Evolutionary conservation across 2,113 vertebrate genomes (phyloP).

Genomic region (Trematocara unimaculatum): DNA sequence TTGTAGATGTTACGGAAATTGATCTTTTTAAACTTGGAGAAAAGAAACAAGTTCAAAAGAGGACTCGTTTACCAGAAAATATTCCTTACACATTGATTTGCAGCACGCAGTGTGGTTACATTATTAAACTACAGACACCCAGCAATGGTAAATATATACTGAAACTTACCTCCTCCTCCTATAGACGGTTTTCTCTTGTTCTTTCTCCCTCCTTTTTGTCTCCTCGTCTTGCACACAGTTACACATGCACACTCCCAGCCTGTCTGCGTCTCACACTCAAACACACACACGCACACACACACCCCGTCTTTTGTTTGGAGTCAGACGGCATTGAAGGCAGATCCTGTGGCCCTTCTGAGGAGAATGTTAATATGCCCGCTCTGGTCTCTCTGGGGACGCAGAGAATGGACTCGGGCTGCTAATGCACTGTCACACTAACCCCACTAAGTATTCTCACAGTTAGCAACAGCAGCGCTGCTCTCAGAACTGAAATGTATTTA

Average conservation of each 20-base stretch:
- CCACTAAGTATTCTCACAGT: slow-evolving; percentile 17
- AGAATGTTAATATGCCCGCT: slow-evolving; percentile 70
- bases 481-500: background rate
- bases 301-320: slow-evolving; percentile 68
- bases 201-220: slow-evolving; percentile 3
- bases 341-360: slow-evolving; percentile 65
- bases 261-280: background rate
- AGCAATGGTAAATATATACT: background rate
- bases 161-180: slow-evolving; percentile 5
- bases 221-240: slow-evolving; percentile 29
- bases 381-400: slow-evolving; percentile 53
- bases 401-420: slow-evolving; percentile 65
- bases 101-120: background rate
- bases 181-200: background rate
- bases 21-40: background rate
- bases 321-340: slow-evolving; percentile 70
- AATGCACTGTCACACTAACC: slow-evolving; percentile 62
- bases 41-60: background rate
- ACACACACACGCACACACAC: background rate
- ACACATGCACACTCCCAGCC: slow-evolving; percentile 2
- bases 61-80: background rate
- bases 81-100: background rate
- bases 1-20: background rate
- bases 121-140: background rate
- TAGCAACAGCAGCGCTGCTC: slow-evolving; percentile 8